Conservation (phyloP, 2,113 vertebrate species). For the Lampris incognitus region DNA sequence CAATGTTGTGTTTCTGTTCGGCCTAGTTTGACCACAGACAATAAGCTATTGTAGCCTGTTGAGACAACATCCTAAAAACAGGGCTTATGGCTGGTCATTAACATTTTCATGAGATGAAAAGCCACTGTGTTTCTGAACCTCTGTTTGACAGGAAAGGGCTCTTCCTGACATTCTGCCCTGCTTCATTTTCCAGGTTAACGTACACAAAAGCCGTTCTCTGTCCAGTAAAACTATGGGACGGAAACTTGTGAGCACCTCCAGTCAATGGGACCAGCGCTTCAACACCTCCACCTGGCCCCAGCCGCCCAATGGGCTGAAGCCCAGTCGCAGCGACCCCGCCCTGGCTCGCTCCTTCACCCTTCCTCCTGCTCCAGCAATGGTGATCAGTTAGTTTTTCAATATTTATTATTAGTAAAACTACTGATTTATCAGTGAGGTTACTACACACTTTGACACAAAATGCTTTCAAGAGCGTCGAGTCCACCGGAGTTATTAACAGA, state of each 20-base stretch:
- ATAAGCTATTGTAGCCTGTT: no score
- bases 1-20: no score
- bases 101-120: no score
- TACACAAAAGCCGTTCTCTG: slow-evolving; percentile 46
- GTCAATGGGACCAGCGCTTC: slow-evolving; percentile 80
- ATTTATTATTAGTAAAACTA: neutral
- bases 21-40: no score
- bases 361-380: slow-evolving; percentile 10
- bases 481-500: no score
- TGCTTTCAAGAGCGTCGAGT: neutral
- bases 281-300: slow-evolving; percentile 71
- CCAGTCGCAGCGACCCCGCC: slow-evolving; percentile 87
- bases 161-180: neutral
- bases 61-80: no score
- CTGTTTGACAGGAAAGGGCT: no score
- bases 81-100: no score
- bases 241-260: slow-evolving; percentile 81
- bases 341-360: slow-evolving; percentile 71
- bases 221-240: slow-evolving; percentile 40
- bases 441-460: neutral
- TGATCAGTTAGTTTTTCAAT: slow-evolving; percentile 8
- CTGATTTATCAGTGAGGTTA: neutral
- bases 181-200: slow-evolving; percentile 21
- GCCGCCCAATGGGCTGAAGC: slow-evolving; percentile 80
- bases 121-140: neutral